These are phyloP conservation scores for Calameuta pallipes DNA, from an alignment of 2,888 invertebrate genomes.

Conservation along the genomic window DNA sequence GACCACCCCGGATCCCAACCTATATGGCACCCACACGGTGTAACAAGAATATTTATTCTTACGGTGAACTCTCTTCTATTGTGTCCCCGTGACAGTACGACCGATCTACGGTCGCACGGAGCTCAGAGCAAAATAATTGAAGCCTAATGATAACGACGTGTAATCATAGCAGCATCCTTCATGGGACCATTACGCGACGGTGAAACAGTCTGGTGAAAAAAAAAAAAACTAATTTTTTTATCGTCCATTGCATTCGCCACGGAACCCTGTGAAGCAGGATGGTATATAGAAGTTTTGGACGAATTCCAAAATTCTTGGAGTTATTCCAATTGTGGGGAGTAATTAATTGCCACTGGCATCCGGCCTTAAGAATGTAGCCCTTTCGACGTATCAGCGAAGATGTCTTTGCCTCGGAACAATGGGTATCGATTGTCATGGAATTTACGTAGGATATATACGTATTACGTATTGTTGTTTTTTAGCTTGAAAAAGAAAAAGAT, in stretches of 20 bases:
- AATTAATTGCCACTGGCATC: constrained; percentile 34
- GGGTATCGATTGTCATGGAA: not conserved
- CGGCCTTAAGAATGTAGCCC: not conserved
- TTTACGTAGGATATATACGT: not conserved
- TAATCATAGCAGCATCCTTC: not conserved
- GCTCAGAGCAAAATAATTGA: not conserved
- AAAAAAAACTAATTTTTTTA: not conserved
- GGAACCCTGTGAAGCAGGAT: not conserved
- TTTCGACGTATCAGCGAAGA: not conserved
- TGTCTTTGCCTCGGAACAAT: not conserved
- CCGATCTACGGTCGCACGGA: not conserved
- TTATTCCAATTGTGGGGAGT: constrained; percentile 35
- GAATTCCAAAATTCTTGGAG: constrained; percentile 39
- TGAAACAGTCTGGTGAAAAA: constrained; percentile 7
- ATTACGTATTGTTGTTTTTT: not conserved
- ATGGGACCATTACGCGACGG: not conserved
- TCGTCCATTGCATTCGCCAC: not conserved
- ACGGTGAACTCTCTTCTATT: constrained; percentile 11
- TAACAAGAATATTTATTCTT: constrained; percentile 44
- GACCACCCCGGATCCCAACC: constrained; percentile 61
- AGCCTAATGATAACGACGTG: not conserved
- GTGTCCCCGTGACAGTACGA: not conserved
- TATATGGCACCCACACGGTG: constrained; percentile 54
- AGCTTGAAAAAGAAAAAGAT: not conserved
- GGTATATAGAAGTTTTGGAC: constrained; percentile 30